Evolutionary conservation across 64 coral and sea anemone species (phyloP), one percentile per base, ranked within the genome.

Genomic region (Trachythela sp.): DNA sequence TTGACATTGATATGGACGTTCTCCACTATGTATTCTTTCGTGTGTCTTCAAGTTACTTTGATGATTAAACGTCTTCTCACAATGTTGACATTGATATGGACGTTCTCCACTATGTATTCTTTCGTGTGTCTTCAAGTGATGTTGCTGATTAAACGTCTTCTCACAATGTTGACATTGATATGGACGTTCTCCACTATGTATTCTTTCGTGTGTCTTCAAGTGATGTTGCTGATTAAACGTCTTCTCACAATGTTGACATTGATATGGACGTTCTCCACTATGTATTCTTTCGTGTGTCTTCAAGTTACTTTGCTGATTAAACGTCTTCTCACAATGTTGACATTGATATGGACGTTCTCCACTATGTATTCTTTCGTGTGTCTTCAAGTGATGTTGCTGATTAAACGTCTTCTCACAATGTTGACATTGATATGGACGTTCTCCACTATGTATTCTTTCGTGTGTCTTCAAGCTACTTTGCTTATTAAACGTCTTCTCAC

Each of bases 1-100:
- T 31, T 91, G 30, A 77, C 90, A 91, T 85, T 87, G 40, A 39
- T 91, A 68, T n/a, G 59, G 90, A 24, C 51, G 86, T 35, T 87
- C 85, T 11, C 85, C 84, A 37, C 37, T 92, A 84, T 92, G 91
- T 54, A 49, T 92, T 67, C 72, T 75, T 30, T 87, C 85, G 52
- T 92, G 86, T 87, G 15, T 92, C 70, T 70, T 86, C 70, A 92
- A 54, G 58, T 88, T 1, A 40, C 32, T 24, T 14, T 42, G 30
- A 8, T 31, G 34, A 32, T 31, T 77, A 92, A 92, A 92, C 17
- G 32, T 54, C 50, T 88, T 88, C 13, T 70, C 86, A 64, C 85
- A 88, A 42, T 18, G 89, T 90, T 45, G 42, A 45, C 42, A 45
- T 45, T 45, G 42, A 45, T 45, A 45, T 45, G 42, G 42, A 6